Evolutionary conservation across 1,140 invertebrate genomes (phyloP), one percentile per base, ranked within the genome.

Genomic region (Heliconius hermathena): DNA sequence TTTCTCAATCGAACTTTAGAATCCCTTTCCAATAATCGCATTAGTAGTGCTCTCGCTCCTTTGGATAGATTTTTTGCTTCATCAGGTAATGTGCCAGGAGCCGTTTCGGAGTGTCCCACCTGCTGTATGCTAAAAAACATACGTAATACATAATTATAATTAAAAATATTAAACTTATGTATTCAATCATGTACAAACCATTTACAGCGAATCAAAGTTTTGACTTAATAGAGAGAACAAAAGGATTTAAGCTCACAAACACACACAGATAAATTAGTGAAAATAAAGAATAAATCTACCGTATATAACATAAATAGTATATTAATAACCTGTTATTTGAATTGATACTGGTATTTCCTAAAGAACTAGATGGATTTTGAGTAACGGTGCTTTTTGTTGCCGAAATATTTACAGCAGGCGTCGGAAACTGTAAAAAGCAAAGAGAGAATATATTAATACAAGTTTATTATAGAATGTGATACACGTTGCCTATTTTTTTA

Each of bases 1-100:
- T 88, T 94, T 57, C 92, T 89, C 82, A 95, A 76, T 3, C 95
- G 89, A 38, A 90, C 85, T 75, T 85, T 85, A 0, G 94, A 92
- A 49, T 94, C 91, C 8, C 81, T 78, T 57, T 95, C 94, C 41
- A 95, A 82, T 8, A 95, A 83, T 33, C 94, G 88, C 72, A 91
- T 78, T 20, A 95, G 87, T 18, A 95, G 83, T 1, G 84, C 88
- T 5, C 90, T 87, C 6, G 94, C 91, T 26, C 90, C 79, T 20
- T 85, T 89, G 1, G 90, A 88, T 52, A 94, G 70, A 36, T 83
- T 72, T 13, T 74, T 49, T 11, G 87, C 88, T 26, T 80, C 83
- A 1, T 84, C 76, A 18, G 93, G 93, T 33, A 94, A 81, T 70
- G 87, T 81, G 36, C 91, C 91, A 9, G 91, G 86, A 29, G 11